Evolutionary conservation across 2,113 vertebrate genomes (phyloP).

Genomic region (Trochalopteron elliotii): DNA sequence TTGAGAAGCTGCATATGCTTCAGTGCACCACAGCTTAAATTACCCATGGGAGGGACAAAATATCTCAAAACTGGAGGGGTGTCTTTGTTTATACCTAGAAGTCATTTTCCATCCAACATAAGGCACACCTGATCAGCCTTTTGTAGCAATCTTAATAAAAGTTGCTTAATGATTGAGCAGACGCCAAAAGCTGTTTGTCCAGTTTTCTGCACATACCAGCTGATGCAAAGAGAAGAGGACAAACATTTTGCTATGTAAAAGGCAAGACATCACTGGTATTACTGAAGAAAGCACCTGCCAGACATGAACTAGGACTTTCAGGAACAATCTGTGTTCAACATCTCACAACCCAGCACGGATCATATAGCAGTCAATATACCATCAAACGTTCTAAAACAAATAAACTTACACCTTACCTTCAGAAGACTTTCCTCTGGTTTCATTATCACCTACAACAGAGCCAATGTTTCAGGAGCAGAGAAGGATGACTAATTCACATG

Average conservation of each 20-base stretch:
- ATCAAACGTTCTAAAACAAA: constrained; percentile 49
- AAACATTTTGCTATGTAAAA: background rate
- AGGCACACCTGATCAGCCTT: background rate
- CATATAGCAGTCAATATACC: background rate
- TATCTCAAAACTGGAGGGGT: background rate
- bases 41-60: background rate
- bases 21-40: background rate
- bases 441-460: constrained; percentile 8
- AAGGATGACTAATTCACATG: background rate
- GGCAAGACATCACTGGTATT: background rate
- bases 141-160: background rate
- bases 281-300: constrained; percentile 9
- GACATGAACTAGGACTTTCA: constrained; percentile 14
- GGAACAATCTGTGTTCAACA: constrained; percentile 26
- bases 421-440: constrained; percentile 15
- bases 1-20: background rate
- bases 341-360: background rate
- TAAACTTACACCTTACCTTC: background rate
- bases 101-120: background rate
- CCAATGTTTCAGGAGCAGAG: background rate
- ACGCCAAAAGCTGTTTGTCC: background rate
- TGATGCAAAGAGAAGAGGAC: background rate
- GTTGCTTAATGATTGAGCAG: background rate
- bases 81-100: background rate
- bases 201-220: background rate